These are phyloP conservation scores for Chelonus insularis DNA, from an alignment of 1,140 invertebrate species.

Conservation along the genomic window DNA sequence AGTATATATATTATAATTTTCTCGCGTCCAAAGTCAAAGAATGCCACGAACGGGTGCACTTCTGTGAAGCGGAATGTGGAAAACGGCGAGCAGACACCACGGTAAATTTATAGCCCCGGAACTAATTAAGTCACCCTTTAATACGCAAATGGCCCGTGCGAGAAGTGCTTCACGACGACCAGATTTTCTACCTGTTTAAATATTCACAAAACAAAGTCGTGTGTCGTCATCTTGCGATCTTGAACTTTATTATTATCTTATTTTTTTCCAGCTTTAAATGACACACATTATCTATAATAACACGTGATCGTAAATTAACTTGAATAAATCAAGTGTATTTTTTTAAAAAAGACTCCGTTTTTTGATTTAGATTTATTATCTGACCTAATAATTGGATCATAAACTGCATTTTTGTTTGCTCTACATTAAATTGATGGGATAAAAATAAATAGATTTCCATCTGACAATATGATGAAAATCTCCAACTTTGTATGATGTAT, in stretches of 20 bases:
- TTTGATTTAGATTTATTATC: no score
- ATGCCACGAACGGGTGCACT: slow-evolving; percentile 30
- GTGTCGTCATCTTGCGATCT: background rate
- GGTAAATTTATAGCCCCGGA: slow-evolving; percentile 31
- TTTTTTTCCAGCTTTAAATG: background rate
- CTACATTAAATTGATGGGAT: no score
- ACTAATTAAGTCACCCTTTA: slow-evolving; percentile 32
- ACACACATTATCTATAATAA: no score
- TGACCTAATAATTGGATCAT: no score
- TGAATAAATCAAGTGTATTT: no score
- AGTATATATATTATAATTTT: slow-evolving; percentile 6
- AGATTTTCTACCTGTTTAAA: slow-evolving; percentile 32
- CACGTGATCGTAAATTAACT: no score
- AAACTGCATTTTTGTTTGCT: no score
- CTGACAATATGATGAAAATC: no score
- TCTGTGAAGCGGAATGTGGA: slow-evolving; percentile 40
- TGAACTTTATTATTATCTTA: background rate
- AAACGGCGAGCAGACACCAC: slow-evolving; percentile 21
- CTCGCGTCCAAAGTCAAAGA: slow-evolving; percentile 15
- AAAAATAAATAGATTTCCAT: no score
- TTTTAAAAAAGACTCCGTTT: no score
- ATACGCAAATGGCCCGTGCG: slow-evolving; percentile 30
- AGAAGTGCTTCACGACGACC: slow-evolving; percentile 17
- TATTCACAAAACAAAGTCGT: slow-evolving; percentile 5
- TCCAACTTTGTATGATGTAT: no score